A percentile compares a stretch with the other conserved stretches of the same genome.
Evolutionary conservation across 2,113 vertebrate species (phyloP).

Genomic region (Lipophrys pholis): DNA sequence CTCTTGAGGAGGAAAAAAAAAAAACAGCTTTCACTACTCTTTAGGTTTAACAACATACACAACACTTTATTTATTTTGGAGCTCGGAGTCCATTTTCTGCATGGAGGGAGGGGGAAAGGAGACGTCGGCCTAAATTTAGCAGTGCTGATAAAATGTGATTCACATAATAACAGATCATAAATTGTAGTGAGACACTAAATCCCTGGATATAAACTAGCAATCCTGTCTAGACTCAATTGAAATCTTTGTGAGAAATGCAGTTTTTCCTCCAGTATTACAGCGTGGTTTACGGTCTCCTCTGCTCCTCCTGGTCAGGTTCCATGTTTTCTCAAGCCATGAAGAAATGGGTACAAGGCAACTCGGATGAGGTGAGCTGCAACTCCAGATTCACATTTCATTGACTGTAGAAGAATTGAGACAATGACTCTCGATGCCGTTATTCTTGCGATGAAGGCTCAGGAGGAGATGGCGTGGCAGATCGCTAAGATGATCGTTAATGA

Average conservation of each 20-base stretch:
- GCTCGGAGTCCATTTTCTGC: not conserved
- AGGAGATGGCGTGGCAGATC: constrained; percentile 99
- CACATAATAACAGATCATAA: not conserved
- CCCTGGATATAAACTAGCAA: not conserved
- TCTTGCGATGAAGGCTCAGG: constrained; percentile 87
- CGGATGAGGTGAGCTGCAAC: constrained; percentile 70
- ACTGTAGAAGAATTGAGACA: not conserved
- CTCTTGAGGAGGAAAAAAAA: not conserved
- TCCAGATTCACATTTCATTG: not conserved
- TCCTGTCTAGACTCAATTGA: not conserved
- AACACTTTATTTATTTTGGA: constrained; percentile 14
- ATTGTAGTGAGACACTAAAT: not conserved
- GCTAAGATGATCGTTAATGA: constrained; percentile 99
- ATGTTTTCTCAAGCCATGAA: constrained; percentile 83
- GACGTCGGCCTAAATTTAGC: not conserved
- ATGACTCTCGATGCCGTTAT: constrained; percentile 15
- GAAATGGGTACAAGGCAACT: constrained; percentile 80
- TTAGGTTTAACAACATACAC: not conserved
- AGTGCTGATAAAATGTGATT: not conserved
- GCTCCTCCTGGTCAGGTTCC: constrained; percentile 59
- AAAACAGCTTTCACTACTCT: constrained; percentile 2
- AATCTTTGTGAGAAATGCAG: not conserved
- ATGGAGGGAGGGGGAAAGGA: not conserved
- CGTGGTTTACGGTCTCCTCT: not conserved
- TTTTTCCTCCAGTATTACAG: not conserved